Conservation (phyloP, 2,113 vertebrate genomes). For the Mus pahari region DNA sequence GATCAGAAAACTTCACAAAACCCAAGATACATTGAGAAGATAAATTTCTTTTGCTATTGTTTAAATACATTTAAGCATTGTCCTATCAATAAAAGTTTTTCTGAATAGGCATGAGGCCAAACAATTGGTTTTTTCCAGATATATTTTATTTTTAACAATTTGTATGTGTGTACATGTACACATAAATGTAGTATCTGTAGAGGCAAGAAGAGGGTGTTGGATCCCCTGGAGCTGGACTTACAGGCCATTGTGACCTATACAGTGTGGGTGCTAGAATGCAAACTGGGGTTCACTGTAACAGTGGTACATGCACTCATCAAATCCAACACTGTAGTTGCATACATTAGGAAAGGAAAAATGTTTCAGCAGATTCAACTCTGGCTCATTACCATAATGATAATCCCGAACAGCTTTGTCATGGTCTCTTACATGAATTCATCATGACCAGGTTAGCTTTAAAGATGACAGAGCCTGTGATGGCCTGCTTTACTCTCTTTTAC, state of each 20-base stretch:
- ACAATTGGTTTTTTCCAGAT: not conserved
- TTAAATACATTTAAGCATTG: conserved; percentile 49
- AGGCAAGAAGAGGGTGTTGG: not conserved
- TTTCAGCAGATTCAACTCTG: not conserved
- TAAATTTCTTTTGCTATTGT: conserved; percentile 53
- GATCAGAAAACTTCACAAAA: conserved; percentile 64
- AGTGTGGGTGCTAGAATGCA: not conserved
- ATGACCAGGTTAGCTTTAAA: not conserved
- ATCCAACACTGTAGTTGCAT: not conserved
- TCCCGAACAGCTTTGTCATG: not conserved
- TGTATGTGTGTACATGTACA: not conserved
- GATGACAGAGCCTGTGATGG: not conserved
- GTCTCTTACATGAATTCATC: not conserved
- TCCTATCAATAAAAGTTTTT: not conserved
- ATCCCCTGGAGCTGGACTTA: not conserved
- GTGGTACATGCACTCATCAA: not conserved
- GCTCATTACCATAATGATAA: conserved; percentile 25
- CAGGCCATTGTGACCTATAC: not conserved
- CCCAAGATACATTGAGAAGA: conserved; percentile 66
- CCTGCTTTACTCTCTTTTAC: not conserved
- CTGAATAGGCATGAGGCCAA: not conserved
- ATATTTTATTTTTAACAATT: not conserved
- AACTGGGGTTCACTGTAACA: not conserved
- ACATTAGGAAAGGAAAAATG: not conserved
- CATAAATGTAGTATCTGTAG: not conserved